Conservation (phyloP, 92 coral and sea anemone species). For the Porites divaricata region DNA sequence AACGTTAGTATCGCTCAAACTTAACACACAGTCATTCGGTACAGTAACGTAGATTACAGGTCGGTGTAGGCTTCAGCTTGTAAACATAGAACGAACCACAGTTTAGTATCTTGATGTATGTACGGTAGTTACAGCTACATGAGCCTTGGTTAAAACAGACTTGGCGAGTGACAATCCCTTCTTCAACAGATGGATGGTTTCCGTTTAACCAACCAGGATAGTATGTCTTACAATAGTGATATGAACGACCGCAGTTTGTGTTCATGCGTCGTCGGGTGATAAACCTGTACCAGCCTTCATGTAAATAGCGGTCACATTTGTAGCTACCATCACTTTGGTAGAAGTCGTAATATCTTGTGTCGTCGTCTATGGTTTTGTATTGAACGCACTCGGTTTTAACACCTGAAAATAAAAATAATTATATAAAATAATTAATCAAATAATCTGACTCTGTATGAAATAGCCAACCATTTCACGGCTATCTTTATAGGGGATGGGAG, state of each 20-base stretch:
- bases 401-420: too few species aligned
- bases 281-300: conserved; percentile 65
- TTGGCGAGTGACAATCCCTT: conserved; percentile 60
- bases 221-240: conserved; percentile 47
- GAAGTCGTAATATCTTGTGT: neutral
- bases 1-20: too few species aligned
- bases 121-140: neutral
- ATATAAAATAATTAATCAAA: too few species aligned
- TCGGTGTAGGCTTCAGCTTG: conserved; percentile 58
- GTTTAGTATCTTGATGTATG: conserved; percentile 67
- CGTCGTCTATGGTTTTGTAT: neutral
- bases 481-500: too few species aligned
- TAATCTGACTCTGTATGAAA: too few species aligned
- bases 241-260: neutral
- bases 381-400: neutral
- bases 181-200: conserved; percentile 52
- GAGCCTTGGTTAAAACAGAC: conserved; percentile 60
- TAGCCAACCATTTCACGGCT: too few species aligned
- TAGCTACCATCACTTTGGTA: neutral
- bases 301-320: conserved; percentile 37
- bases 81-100: conserved; percentile 82
- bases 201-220: conserved; percentile 78
- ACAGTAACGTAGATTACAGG: too few species aligned
- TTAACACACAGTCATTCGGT: too few species aligned
- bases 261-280: conserved; percentile 22